Conservation (phyloP, 2,888 invertebrate species). For the Megaustenia siamemsis region DNA sequence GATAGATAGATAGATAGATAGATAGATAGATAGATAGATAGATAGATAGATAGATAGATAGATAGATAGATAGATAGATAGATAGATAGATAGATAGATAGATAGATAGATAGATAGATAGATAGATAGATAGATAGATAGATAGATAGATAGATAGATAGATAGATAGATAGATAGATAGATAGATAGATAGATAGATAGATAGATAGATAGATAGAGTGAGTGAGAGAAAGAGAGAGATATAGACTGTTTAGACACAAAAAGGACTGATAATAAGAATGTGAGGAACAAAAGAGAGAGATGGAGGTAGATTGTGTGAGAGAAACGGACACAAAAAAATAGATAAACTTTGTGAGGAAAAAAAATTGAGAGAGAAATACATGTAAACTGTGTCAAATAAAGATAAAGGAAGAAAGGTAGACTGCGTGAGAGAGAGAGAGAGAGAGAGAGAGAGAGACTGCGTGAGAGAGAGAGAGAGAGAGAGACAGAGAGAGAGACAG, state of each 20-base stretch:
- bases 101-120: slow-evolving; percentile 35
- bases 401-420: slow-evolving; percentile 42
- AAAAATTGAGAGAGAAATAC: no score
- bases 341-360: no score
- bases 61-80: not conserved
- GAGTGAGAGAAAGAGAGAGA: slow-evolving; percentile 39
- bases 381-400: no score
- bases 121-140: not conserved
- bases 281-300: no score
- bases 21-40: not conserved
- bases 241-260: not conserved
- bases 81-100: slow-evolving; percentile 46
- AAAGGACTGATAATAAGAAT: no score
- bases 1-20: not conserved
- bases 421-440: slow-evolving; percentile 40
- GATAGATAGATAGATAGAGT: slow-evolving; percentile 21
- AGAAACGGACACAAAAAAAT: no score
- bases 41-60: not conserved
- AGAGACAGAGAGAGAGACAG: slow-evolving; percentile 28
- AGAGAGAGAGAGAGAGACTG: slow-evolving; percentile 28
- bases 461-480: slow-evolving; percentile 28
- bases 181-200: slow-evolving; percentile 15
- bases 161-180: slow-evolving; percentile 15
- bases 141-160: not conserved
- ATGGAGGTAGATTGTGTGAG: no score